Conservation (phyloP, 2,888 invertebrate genomes). For the Muschampia plurimacula region DNA sequence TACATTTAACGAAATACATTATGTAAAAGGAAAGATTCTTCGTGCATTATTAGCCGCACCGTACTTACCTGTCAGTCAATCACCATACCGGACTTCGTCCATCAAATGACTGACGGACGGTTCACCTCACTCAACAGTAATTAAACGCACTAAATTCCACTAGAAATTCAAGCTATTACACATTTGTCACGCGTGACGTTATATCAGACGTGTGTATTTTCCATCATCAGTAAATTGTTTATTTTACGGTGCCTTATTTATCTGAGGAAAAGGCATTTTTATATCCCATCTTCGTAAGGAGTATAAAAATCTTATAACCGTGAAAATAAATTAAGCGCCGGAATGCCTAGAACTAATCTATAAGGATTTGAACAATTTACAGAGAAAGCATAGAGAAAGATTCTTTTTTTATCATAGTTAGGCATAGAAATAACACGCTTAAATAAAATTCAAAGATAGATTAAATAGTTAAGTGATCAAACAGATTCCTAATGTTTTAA, state of each 20-base stretch:
- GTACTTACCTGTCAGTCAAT: slow-evolving; percentile 26
- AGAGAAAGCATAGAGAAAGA: no score
- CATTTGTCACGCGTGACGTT: slow-evolving; percentile 37
- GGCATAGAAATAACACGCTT: no score
- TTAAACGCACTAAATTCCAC: slow-evolving; percentile 61
- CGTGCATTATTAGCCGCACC: background rate
- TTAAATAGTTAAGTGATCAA: no score
- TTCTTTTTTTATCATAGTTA: no score
- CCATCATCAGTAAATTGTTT: slow-evolving; percentile 46
- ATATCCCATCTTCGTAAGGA: slow-evolving; percentile 8
- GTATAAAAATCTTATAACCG: background rate
- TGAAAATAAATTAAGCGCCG: background rate
- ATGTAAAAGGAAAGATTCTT: slow-evolving; percentile 3
- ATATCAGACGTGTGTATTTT: slow-evolving; percentile 46
- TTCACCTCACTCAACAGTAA: slow-evolving; percentile 46
- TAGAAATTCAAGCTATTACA: slow-evolving; percentile 39
- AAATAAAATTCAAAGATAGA: no score
- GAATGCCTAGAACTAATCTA: slow-evolving; percentile 1
- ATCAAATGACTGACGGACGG: slow-evolving; percentile 20
- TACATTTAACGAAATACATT: background rate
- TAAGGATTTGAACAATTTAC: background rate
- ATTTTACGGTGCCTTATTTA: slow-evolving; percentile 25
- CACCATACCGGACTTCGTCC: slow-evolving; percentile 16
- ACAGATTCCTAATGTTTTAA: no score
- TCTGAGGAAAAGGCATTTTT: slow-evolving; percentile 14